Conservation (phyloP, 2,113 vertebrate genomes). For the Atlantisia rogersi region DNA sequence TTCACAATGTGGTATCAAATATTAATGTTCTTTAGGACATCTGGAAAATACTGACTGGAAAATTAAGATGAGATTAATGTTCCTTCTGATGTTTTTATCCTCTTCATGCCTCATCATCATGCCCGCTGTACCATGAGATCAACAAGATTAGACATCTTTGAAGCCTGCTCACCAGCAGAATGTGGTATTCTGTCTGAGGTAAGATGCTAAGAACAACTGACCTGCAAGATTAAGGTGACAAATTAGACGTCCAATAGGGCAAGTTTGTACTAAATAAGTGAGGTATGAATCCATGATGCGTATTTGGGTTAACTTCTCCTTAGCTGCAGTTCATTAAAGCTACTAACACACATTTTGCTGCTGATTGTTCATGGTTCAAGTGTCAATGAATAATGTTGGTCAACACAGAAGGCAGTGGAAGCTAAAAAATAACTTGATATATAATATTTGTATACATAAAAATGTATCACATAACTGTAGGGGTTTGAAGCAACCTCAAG, state of each 20-base stretch:
- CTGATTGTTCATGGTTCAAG: background rate
- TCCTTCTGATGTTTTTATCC: conserved; percentile 51
- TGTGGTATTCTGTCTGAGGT: background rate
- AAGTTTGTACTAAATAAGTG: conserved; percentile 8
- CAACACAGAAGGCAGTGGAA: background rate
- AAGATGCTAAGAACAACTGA: conserved; percentile 9
- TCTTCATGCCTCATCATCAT: conserved; percentile 46
- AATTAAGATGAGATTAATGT: conserved; percentile 58
- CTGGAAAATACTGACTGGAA: conserved; percentile 57
- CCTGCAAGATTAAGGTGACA: conserved; percentile 28
- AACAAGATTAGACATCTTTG: conserved; percentile 47
- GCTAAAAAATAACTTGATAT: background rate
- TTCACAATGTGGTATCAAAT: conserved; percentile 33
- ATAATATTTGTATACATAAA: background rate
- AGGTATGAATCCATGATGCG: background rate
- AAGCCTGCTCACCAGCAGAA: conserved; percentile 4
- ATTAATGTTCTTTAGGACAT: conserved; percentile 46
- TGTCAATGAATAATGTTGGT: background rate
- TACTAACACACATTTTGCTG: background rate
- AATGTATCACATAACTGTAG: no score
- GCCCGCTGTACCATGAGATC: conserved; percentile 53
- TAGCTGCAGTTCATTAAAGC: background rate
- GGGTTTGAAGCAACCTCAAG: no score
- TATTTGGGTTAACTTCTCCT: background rate
- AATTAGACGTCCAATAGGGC: background rate